Evolutionary conservation across 1,140 invertebrate genomes (phyloP).

Genomic region (Pygmarrhopalites habei): DNA sequence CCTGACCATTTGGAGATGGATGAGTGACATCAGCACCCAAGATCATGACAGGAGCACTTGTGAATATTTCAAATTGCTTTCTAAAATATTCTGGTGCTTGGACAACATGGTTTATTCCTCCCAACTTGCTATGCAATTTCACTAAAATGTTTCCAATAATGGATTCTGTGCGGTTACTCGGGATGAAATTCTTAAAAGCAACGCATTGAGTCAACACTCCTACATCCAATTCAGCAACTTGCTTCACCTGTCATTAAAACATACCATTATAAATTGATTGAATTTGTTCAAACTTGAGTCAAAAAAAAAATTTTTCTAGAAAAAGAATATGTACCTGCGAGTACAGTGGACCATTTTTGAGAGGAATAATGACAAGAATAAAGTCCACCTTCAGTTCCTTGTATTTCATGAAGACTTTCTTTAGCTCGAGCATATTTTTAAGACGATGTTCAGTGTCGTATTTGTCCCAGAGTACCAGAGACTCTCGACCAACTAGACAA

Average conservation of each 20-base stretch:
- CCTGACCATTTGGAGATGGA: conserved; percentile 60
- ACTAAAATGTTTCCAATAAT: conserved; percentile 66
- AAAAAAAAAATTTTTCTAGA: too few relatives aligned
- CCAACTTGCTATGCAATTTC: conserved; percentile 79
- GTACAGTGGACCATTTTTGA: conserved; percentile 11
- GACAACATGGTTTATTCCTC: conserved; percentile 69
- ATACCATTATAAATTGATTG: too few relatives aligned
- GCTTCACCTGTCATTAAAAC: conserved; percentile 21
- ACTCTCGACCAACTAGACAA: too few relatives aligned
- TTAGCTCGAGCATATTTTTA: not conserved
- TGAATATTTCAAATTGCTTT: conserved; percentile 42
- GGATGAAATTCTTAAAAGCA: conserved; percentile 52
- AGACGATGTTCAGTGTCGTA: not conserved
- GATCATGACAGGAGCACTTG: conserved; percentile 52
- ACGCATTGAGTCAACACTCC: conserved; percentile 78
- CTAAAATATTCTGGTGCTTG: not conserved
- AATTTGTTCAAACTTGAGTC: too few relatives aligned
- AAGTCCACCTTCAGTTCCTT: not conserved
- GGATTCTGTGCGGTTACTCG: conserved; percentile 43
- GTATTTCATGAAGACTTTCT: too few relatives aligned
- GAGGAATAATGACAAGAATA: conserved; percentile 5
- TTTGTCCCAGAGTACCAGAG: not conserved
- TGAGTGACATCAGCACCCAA: conserved; percentile 85
- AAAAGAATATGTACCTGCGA: too few relatives aligned
- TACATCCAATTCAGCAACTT: conserved; percentile 54